phyloP scores from a whole-genome alignment of 2,113 vertebrate species.

The Apteryx mantelli region DNA sequence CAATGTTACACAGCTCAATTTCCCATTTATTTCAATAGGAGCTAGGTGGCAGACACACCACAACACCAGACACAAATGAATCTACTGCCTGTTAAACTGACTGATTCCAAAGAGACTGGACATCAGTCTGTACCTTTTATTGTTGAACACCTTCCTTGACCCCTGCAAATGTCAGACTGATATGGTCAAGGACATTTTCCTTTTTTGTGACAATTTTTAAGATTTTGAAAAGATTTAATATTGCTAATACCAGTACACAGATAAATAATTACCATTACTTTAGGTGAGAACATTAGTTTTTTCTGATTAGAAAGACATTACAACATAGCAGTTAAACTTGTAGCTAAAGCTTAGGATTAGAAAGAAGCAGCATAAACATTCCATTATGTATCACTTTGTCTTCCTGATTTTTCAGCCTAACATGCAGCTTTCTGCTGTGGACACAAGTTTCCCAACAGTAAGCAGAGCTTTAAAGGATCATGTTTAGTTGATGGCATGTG shows the following conservation, averaged over 20 bases:
- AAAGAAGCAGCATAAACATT: background rate
- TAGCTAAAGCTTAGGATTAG: background rate
- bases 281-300: background rate
- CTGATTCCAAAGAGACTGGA: background rate
- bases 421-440: conserved; percentile 19
- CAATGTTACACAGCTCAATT: background rate
- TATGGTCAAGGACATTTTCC: background rate
- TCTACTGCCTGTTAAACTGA: background rate
- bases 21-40: conserved; percentile 12
- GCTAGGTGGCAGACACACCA: background rate
- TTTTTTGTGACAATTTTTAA: background rate
- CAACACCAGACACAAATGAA: conserved; percentile 1
- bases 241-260: background rate
- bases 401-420: conserved; percentile 33
- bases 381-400: conserved; percentile 13
- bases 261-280: background rate
- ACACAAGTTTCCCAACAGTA: conserved; percentile 7
- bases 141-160: background rate
- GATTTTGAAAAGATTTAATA: background rate
- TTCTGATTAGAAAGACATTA: background rate
- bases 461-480: conserved; percentile 8
- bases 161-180: background rate
- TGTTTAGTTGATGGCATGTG: conserved; percentile 17
- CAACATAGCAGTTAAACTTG: background rate
- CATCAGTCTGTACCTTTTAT: background rate